Conservation (phyloP, 30 jellyfish, hydroid and myxozoan species). For the Pelagia noctiluca region DNA sequence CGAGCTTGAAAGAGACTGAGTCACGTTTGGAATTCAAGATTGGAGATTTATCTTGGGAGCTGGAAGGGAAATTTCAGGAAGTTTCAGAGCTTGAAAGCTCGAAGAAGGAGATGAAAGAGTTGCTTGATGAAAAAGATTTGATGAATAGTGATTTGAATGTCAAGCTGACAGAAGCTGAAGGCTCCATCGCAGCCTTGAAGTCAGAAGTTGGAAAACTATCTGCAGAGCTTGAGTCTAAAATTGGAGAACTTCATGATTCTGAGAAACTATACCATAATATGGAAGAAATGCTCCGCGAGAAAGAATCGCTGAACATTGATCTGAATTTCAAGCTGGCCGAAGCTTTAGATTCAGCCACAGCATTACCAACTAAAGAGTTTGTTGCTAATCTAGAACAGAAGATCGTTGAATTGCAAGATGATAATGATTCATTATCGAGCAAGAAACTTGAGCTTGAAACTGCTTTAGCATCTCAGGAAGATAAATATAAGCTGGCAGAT, state of each 20-base stretch:
- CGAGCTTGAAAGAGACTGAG: not conserved
- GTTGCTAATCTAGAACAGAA: too few relatives aligned
- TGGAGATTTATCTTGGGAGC: not conserved
- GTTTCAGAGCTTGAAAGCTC: not conserved
- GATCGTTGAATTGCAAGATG: not conserved
- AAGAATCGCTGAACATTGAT: too few relatives aligned
- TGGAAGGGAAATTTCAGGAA: not conserved
- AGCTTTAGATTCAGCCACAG: too few relatives aligned
- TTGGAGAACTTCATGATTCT: too few relatives aligned
- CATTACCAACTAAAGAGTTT: not conserved
- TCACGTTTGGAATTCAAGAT: not conserved
- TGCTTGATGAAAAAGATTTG: conserved; percentile 14
- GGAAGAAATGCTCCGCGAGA: too few relatives aligned
- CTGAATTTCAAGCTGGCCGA: too few relatives aligned
- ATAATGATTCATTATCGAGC: not conserved
- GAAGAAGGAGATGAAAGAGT: conserved; percentile 27
- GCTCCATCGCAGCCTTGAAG: not conserved
- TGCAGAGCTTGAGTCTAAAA: too few relatives aligned
- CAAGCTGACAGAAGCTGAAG: conserved; percentile 2
- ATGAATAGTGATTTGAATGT: conserved; percentile 8
- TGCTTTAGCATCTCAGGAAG: not conserved
- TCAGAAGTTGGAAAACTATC: conserved; percentile 27
- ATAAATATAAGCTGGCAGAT: not conserved
- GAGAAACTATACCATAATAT: too few relatives aligned
- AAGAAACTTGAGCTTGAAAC: not conserved